phyloP scores from a whole-genome alignment of 1,140 invertebrate species.

The Brevipalpus yothersi region DNA sequence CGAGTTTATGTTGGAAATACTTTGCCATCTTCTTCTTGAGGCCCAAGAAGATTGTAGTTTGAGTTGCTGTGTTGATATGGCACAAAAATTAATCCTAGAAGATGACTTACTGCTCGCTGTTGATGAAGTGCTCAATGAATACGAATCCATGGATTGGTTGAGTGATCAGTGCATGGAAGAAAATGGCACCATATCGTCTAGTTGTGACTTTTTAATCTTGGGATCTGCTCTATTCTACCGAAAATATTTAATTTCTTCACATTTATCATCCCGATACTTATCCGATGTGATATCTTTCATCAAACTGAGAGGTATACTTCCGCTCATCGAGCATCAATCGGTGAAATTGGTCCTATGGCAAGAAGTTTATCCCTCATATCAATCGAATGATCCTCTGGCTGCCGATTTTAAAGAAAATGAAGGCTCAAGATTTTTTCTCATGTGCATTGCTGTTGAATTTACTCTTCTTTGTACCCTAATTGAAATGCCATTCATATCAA shows the following conservation, averaged over 20 bases:
- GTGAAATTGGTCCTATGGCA: slow-evolving; percentile 3
- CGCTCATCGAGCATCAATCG: neutral
- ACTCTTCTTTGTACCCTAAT: neutral
- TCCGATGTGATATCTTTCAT: neutral
- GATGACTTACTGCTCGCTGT: neutral
- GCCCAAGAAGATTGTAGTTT: neutral
- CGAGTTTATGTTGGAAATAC: neutral
- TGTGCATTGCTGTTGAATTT: neutral
- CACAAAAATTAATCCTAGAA: slow-evolving; percentile 1
- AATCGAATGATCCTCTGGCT: neutral
- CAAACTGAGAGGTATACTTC: neutral
- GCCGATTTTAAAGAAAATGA: neutral
- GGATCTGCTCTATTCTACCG: slow-evolving; percentile 3
- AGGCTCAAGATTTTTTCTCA: neutral
- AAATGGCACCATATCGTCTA: neutral
- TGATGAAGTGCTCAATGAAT: slow-evolving; percentile 1
- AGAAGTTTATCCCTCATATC: neutral
- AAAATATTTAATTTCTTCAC: slow-evolving; percentile 1
- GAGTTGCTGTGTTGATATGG: neutral
- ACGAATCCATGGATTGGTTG: slow-evolving; percentile 6
- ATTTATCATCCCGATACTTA: neutral
- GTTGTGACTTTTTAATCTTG: neutral
- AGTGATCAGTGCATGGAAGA: neutral
- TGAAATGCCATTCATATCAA: neutral
- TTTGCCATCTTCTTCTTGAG: neutral